These are phyloP conservation scores for Palythoa grandiflora DNA, from an alignment of 92 coral and sea anemone species.

Conservation along the genomic window DNA sequence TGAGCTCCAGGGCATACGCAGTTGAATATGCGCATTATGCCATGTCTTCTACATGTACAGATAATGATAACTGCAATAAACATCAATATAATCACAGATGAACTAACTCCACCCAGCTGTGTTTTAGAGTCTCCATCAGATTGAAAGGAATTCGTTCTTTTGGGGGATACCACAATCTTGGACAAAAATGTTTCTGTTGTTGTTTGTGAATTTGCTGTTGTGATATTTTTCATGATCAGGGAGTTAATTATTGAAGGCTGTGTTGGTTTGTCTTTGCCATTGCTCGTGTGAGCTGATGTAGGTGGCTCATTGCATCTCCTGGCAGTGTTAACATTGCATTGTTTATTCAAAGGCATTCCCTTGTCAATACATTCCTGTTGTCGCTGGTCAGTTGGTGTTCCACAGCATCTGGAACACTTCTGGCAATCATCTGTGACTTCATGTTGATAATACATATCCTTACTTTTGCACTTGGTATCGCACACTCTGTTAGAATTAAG, in stretches of 20 bases:
- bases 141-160: too few species aligned
- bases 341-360: slow-evolving; percentile 67
- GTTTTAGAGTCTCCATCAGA: too few species aligned
- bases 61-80: too few species aligned
- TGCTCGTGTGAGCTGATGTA: not conserved
- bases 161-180: not conserved
- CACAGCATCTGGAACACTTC: slow-evolving; percentile 81
- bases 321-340: slow-evolving; percentile 54
- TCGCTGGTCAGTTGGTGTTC: slow-evolving; percentile 56
- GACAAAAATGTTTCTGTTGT: not conserved
- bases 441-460: slow-evolving; percentile 63
- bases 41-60: too few species aligned
- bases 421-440: slow-evolving; percentile 47
- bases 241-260: too few species aligned
- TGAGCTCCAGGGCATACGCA: too few species aligned
- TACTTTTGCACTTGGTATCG: slow-evolving; percentile 69
- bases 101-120: too few species aligned
- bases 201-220: not conserved
- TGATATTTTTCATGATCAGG: not conserved
- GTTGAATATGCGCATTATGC: too few species aligned
- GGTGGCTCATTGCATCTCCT: not conserved
- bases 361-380: slow-evolving; percentile 64
- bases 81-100: too few species aligned
- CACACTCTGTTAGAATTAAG: slow-evolving; percentile 47
- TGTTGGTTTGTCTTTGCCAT: not conserved